Percentiles rank a stretch among this genome's conserved stretches.
Evolutionary conservation across 2,797 vertebrate genomes (phyloP).

Genomic region (Chiloscyllium punctatum): DNA sequence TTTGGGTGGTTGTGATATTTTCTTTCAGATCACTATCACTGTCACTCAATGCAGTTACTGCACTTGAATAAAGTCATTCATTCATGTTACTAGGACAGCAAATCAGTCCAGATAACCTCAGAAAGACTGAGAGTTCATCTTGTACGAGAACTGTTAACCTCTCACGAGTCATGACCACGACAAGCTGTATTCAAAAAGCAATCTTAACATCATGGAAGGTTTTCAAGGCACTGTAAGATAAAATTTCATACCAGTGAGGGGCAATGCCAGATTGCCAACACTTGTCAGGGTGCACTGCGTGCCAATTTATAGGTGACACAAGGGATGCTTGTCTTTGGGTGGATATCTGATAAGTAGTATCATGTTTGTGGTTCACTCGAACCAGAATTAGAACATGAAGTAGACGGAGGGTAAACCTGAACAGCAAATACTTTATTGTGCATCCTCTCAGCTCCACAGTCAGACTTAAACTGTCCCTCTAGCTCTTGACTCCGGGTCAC

Average conservation of each 20-base stretch:
- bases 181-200: neutral
- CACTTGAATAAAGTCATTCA: neutral
- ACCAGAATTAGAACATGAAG: no score
- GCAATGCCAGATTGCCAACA: no score
- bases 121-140: neutral
- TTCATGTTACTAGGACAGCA: neutral
- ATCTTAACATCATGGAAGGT: neutral
- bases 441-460: no score
- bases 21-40: neutral
- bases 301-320: no score
- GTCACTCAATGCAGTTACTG: neutral
- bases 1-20: neutral
- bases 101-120: neutral
- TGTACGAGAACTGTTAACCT: neutral
- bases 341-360: no score
- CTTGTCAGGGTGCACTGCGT: no score
- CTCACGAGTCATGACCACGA: neutral
- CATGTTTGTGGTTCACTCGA: no score
- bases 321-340: no score
- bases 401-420: no score
- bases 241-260: neutral
- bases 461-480: no score
- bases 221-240: neutral
- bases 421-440: no score
- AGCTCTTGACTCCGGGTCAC: no score